phyloP scores from a whole-genome alignment of 2,797 vertebrate genomes.

The Xenops minutus region DNA sequence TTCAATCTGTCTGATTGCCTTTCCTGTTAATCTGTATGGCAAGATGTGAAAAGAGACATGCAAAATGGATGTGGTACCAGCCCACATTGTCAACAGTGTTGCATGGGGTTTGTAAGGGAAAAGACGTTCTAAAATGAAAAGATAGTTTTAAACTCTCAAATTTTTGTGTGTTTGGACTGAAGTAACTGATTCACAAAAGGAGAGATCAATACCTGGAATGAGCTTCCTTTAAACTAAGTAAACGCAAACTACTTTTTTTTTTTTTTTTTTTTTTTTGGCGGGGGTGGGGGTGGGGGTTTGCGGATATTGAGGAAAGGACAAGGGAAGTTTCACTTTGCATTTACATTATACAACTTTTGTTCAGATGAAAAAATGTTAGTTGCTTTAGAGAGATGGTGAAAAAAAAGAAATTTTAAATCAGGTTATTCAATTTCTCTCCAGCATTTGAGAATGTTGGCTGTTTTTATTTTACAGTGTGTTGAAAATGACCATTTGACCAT shows the following conservation, averaged over 20 bases:
- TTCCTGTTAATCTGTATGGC: background rate
- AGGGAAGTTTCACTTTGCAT: background rate
- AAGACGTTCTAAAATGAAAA: background rate
- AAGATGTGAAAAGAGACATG: background rate
- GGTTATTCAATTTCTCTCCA: background rate
- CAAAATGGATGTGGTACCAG: background rate
- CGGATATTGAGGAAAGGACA: background rate
- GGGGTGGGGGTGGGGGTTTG: background rate
- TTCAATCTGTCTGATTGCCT: background rate
- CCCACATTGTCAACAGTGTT: background rate
- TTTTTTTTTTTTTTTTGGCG: no score
- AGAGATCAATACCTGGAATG: background rate
- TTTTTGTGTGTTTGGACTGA: background rate
- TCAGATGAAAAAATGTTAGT: background rate
- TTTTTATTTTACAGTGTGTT: background rate
- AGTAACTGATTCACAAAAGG: background rate
- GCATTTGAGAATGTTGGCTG: background rate
- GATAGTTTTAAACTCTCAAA: background rate
- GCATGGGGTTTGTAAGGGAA: background rate
- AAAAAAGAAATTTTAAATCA: background rate
- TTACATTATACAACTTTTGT: accelerated
- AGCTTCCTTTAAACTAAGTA: background rate
- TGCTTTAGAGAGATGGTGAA: background rate
- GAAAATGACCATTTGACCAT: background rate
- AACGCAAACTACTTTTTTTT: background rate